These are phyloP conservation scores for Leucophenga varia DNA, from an alignment of 1,140 invertebrate species.

Conservation along the genomic window DNA sequence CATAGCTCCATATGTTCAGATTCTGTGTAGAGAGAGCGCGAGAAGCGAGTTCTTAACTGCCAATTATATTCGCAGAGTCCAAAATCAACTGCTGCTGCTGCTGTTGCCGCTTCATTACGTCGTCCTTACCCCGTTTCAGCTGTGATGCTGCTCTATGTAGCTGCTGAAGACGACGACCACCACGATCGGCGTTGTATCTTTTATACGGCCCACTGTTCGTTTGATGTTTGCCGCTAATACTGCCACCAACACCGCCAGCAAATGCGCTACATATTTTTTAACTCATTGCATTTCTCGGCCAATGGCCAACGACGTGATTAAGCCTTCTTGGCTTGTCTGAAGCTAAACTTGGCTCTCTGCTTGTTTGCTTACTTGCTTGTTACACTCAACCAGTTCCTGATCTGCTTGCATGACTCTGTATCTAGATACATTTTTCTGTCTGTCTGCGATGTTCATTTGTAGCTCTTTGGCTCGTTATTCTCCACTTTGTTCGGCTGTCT, in stretches of 20 bases:
- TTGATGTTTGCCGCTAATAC: constrained; percentile 41
- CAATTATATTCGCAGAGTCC: constrained; percentile 25
- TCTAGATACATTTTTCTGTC: no score
- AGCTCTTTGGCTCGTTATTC: constrained; percentile 48
- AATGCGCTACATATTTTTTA: not conserved
- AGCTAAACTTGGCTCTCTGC: constrained; percentile 16
- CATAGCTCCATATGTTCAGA: no score
- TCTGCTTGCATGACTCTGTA: no score
- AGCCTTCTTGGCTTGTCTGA: constrained; percentile 31
- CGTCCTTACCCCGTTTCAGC: no score
- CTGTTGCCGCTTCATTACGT: no score
- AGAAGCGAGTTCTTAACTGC: constrained; percentile 40
- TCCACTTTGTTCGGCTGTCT: constrained; percentile 53
- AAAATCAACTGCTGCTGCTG: no score
- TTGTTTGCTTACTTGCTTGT: no score
- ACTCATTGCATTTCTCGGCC: constrained; percentile 21
- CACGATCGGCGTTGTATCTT: constrained; percentile 38
- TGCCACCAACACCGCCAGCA: not conserved
- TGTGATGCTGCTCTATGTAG: no score
- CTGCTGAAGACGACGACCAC: constrained; percentile 34
- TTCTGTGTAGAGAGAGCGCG: no score
- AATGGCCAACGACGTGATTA: constrained; percentile 55
- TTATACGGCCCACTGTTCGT: constrained; percentile 40
- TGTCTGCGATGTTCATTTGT: no score
- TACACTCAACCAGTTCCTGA: constrained; percentile 11